Evolutionary conservation across 2,797 vertebrate genomes (phyloP).

Genomic region (Dicrostonyx torquatus): DNA sequence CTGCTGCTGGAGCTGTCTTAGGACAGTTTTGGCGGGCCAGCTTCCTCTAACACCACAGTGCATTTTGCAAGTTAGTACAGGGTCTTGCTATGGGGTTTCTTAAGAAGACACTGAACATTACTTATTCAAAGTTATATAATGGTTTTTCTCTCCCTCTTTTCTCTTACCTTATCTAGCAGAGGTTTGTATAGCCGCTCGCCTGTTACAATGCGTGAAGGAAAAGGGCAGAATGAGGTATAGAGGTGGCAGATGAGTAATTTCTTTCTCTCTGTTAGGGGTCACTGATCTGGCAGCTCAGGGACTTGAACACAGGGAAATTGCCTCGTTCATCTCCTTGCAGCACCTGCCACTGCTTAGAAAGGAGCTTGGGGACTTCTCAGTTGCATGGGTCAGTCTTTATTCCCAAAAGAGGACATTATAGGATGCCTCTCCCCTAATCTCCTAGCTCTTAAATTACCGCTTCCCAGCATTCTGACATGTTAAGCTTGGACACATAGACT

Average conservation of each 20-base stretch:
- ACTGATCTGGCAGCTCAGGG: neutral
- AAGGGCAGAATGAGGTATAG: neutral
- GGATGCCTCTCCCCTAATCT: neutral
- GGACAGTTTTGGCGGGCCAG: neutral
- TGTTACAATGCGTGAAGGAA: neutral
- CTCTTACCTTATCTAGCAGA: neutral
- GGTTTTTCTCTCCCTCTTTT: neutral
- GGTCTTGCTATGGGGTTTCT: neutral
- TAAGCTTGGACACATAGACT: neutral
- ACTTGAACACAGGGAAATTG: constrained; percentile 56
- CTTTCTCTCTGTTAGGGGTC: constrained; percentile 53
- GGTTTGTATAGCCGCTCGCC: neutral
- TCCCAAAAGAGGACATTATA: neutral
- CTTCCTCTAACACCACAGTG: too few species aligned
- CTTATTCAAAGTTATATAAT: neutral
- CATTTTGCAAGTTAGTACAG: neutral
- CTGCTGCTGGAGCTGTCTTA: rapidly evolving
- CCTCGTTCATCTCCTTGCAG: constrained; percentile 51
- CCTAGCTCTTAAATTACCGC: neutral
- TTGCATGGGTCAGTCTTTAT: neutral
- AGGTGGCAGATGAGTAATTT: constrained; percentile 56
- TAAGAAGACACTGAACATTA: neutral
- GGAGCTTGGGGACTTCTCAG: neutral
- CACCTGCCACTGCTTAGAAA: neutral
- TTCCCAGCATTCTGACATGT: neutral